A percentile compares a stretch with the other conserved stretches of the same genome.
These are phyloP conservation scores for Branchipolynoe longqiensis DNA, from an alignment of 2,888 invertebrate genomes.

Conservation along the genomic window DNA sequence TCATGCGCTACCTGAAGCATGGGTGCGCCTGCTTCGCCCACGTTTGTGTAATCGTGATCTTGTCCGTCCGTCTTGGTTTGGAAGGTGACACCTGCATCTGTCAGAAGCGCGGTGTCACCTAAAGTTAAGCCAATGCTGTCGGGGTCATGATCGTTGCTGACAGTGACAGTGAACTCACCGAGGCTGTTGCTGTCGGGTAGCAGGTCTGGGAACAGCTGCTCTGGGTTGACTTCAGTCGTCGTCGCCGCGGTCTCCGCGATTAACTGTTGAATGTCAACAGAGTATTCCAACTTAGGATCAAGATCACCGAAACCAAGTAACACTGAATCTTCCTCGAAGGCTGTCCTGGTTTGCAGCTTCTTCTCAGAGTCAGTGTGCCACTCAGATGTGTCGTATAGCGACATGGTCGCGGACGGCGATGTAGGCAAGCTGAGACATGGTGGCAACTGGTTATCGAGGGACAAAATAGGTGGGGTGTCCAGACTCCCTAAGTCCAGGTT, in stretches of 20 bases:
- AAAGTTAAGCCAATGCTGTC: not conserved
- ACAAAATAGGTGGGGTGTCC: conserved; percentile 49
- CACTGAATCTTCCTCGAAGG: conserved; percentile 56
- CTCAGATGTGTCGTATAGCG: conserved; percentile 59
- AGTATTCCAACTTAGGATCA: conserved; percentile 93
- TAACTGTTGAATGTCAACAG: conserved; percentile 93
- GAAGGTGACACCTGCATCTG: too few relatives aligned
- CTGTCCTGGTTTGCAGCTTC: conserved; percentile 50
- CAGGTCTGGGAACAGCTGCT: conserved; percentile 59
- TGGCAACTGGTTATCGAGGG: not conserved
- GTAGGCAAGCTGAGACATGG: not conserved
- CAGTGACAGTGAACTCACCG: not conserved
- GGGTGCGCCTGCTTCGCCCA: not conserved
- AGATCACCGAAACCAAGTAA: conserved; percentile 89
- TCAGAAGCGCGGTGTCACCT: not conserved
- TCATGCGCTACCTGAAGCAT: conserved; percentile 26
- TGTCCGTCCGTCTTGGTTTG: too few relatives aligned
- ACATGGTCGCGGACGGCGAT: conserved; percentile 34
- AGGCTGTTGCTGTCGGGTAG: not conserved
- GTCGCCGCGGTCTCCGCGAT: conserved; percentile 84
- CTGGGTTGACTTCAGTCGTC: not conserved
- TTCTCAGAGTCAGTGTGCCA: conserved; percentile 56
- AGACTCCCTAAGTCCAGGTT: conserved; percentile 49
- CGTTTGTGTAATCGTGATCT: not conserved
- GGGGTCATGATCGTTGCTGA: conserved; percentile 25